Conservation (phyloP, 2,888 invertebrate genomes). For the Cephonodes hylas region DNA sequence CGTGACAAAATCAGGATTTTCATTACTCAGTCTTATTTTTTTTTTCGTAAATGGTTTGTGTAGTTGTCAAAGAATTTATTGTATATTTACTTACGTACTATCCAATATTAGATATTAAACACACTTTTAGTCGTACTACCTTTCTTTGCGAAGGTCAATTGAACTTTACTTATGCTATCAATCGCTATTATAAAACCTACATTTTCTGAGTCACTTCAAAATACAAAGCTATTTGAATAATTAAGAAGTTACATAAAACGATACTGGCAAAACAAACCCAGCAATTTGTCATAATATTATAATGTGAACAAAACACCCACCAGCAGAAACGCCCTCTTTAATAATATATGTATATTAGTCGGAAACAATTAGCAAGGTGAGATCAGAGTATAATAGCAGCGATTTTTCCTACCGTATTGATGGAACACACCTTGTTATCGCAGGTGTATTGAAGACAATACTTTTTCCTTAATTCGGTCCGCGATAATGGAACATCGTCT, state of each 20-base stretch:
- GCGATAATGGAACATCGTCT: neutral
- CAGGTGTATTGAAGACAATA: conserved; percentile 50
- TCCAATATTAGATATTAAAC: no score
- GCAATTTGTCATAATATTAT: neutral
- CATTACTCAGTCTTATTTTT: no score
- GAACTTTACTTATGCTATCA: no score
- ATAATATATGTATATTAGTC: conserved; percentile 22
- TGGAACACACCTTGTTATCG: conserved; percentile 46
- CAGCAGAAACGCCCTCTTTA: neutral
- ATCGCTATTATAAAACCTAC: no score
- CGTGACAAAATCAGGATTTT: neutral
- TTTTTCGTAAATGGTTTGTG: no score
- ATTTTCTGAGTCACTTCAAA: no score
- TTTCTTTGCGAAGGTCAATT: no score
- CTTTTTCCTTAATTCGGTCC: conserved; percentile 12
- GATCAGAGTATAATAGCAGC: conserved; percentile 44
- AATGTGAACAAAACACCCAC: neutral
- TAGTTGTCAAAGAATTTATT: no score
- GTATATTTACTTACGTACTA: no score
- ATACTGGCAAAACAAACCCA: neutral
- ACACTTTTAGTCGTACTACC: no score
- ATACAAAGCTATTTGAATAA: no score
- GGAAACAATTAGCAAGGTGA: conserved; percentile 76
- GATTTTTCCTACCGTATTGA: conserved; percentile 45
- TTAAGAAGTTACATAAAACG: no score